Base-by-base conservation (phyloP, 1,140 invertebrate genomes). In the Trachymyrmex cornetzi region DNA sequence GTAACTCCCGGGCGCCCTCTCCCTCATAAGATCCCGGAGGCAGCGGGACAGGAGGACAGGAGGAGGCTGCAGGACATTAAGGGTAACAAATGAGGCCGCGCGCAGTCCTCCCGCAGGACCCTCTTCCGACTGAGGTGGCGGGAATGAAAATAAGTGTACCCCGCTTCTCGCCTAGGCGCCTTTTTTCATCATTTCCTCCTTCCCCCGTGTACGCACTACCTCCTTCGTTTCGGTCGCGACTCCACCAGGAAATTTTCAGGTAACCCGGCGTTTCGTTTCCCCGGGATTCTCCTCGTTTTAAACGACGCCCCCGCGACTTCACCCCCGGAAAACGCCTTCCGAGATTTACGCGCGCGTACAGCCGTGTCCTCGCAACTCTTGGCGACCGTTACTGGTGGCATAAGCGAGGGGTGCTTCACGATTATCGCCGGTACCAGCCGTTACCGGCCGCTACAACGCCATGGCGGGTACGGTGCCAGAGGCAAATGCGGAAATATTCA, bases 121-220 rank as follows among this genome's bases (percentile, higher is more conserved):
- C 92, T 92, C 93, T 92, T 93, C 91, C 93, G 92, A 90, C 92
- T 88, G 89, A 94, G 93, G 92, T 90, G 88, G 89, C 90, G 77
- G 91, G 93, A 94, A 94, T 94, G 92, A 94, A 94, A 94, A 94
- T 94, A 94, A 94, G 93, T 94, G 93, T 93, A 91, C 90, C 89
- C 86, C 84, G 82, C 85, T 86, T 88, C 89, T 86, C 84, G 86
- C 38, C 63, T 34, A 77, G 81, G 74, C 81, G 57, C 86, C 84
- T 89, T 89, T 91, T 91, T 88, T 91, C 87, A 90, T 87, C 90
- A 82, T 91, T 87, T 88, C 71, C 85, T 86, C 72, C 84, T 87
- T 71, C 64, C 82, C 53, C 77, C 61, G 77, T 3, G n/a, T n/a
- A 9, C 87, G 69, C 59, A 74, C 77, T 22, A 44, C 71, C 75